phyloP scores from a whole-genome alignment of 2,113 vertebrate genomes.

The Podocnemis expansa region DNA sequence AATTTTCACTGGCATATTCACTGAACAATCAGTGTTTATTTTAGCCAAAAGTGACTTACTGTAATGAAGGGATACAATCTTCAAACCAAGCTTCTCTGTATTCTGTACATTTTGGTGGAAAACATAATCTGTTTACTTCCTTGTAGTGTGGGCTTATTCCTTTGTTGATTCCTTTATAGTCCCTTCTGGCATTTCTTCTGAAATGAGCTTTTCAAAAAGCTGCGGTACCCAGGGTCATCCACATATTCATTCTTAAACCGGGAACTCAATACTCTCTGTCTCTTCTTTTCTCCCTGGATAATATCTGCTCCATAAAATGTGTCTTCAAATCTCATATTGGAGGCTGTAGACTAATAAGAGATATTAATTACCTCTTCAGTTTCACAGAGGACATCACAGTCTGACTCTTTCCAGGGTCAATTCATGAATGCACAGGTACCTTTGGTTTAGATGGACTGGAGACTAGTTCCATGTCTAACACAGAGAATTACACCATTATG shows the following conservation, averaged over 20 bases:
- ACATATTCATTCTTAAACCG: constrained; percentile 95
- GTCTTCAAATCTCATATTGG: constrained; percentile 96
- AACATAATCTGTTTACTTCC: neutral
- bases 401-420: neutral
- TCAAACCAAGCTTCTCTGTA: neutral
- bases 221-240: constrained; percentile 88
- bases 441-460: neutral
- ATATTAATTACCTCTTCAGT: constrained; percentile 8
- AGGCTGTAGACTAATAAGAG: constrained; percentile 91
- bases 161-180: constrained; percentile 68
- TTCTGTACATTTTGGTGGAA: neutral
- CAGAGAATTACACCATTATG: neutral
- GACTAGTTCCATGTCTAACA: neutral
- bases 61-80: neutral
- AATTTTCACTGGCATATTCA: neutral
- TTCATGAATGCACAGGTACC: neutral
- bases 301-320: constrained; percentile 86
- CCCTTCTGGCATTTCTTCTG: constrained; percentile 85
- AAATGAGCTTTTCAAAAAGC: constrained; percentile 83
- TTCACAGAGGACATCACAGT: neutral
- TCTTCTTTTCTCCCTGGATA: constrained; percentile 90
- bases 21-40: neutral
- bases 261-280: constrained; percentile 90
- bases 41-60: neutral
- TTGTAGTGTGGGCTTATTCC: neutral